Conservation (phyloP, 2,113 vertebrate species). For the Oenanthe melanoleuca region DNA sequence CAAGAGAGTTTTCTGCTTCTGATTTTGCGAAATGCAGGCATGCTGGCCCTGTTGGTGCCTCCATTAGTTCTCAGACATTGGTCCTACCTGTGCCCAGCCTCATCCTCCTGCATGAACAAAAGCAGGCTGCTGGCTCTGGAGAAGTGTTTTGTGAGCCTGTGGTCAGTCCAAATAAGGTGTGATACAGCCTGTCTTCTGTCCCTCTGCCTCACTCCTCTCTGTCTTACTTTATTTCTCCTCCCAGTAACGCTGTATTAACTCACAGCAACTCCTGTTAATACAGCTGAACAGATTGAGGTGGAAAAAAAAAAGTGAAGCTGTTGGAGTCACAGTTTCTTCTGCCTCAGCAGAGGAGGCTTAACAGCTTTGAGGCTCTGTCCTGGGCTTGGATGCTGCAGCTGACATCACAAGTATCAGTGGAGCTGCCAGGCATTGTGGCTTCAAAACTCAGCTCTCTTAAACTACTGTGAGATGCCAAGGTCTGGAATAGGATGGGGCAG, state of each 20-base stretch:
- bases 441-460: constrained; percentile 20
- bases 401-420: constrained; percentile 19
- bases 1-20: not conserved
- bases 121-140: not conserved
- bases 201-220: not conserved
- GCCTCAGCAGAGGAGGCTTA: not conserved
- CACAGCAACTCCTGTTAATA: not conserved
- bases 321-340: not conserved
- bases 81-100: not conserved
- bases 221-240: not conserved
- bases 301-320: not conserved
- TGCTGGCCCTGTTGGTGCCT: not conserved
- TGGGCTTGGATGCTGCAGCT: constrained; percentile 27
- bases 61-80: not conserved
- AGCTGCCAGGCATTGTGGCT: constrained; percentile 49
- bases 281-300: not conserved
- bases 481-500: not conserved
- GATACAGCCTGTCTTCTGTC: not conserved
- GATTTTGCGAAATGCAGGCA: accelerated
- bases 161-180: not conserved
- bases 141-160: not conserved
- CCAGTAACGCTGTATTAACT: not conserved
- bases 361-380: not conserved
- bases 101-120: not conserved
- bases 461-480: not conserved